These are phyloP conservation scores for Magallana ariakensis DNA, from an alignment of 1,140 invertebrate species.

Conservation along the genomic window DNA sequence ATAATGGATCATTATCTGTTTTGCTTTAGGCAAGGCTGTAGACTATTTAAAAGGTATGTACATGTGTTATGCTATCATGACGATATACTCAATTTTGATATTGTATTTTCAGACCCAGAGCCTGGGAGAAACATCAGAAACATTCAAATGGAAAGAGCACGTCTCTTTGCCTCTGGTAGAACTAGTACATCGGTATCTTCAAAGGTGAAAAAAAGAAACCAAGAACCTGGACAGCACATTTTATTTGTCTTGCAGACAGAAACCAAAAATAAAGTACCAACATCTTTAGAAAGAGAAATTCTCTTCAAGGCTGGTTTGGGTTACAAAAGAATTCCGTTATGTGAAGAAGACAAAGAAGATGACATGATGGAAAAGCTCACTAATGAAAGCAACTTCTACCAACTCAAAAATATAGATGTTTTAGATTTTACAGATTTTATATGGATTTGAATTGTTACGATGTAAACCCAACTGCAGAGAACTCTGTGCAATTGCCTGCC, in stretches of 20 bases:
- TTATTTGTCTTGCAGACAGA: slow-evolving; percentile 9
- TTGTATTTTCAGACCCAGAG: not conserved
- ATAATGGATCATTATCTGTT: too few species aligned
- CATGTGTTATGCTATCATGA: too few species aligned
- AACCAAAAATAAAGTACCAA: not conserved
- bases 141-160: not conserved
- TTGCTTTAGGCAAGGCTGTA: too few species aligned
- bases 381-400: slow-evolving; percentile 3
- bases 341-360: slow-evolving; percentile 3
- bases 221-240: slow-evolving; percentile 24
- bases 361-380: slow-evolving; percentile 39
- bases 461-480: slow-evolving; percentile 42
- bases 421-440: too few species aligned
- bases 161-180: not conserved
- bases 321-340: slow-evolving; percentile 37
- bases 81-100: too few species aligned
- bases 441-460: slow-evolving; percentile 50
- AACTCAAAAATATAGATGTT: slow-evolving; percentile 25
- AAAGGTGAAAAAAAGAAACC: not conserved
- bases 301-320: slow-evolving; percentile 38
- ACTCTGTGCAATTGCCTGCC: slow-evolving; percentile 35
- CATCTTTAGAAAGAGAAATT: slow-evolving; percentile 13
- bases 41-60: too few species aligned
- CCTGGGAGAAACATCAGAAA: not conserved
- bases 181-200: not conserved